Evolutionary conservation across 2,797 vertebrate species (phyloP), one percentile per base, ranked within the genome.

Genomic region (Eulemur rubriventer): DNA sequence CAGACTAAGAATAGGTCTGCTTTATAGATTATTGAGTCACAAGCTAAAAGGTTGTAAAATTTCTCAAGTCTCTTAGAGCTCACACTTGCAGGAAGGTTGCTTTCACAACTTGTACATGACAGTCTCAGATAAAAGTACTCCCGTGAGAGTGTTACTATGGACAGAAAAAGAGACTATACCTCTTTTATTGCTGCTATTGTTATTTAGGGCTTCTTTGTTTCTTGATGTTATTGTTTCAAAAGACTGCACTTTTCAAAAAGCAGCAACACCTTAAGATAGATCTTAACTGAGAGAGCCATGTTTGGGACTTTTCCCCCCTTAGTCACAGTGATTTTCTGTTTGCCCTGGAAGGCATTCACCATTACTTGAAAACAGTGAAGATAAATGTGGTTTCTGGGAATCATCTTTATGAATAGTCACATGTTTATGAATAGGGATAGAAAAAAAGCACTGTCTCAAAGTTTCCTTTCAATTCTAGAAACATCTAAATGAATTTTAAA

Each of bases 21-120:
- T 94, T 78, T 96, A 48, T 94, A 33, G 52, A 79, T 73, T 84
- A 52, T 22, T 83, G 61, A 93, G 78, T 78, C 90, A 92, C 81
- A 72, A 94, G 88, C 91, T 85, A 67, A 86, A 92, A 67, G 30
- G 61, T 83, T 91, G 82, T 96, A 86, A 94, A 94, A 94, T 63
- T 80, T 92, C 93, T 94, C 86, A 69, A 48, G 16, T 93, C 82
- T 89, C 65, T 91, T 46, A 67, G 35, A 91, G 70, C 83, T 97
- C 94, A 93, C 70, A 63, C n/a, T 95, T 69, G 13, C 61, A 61
- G 52, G 52, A 95, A 78, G 78, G 82, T 92, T 96, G 91, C 91
- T 93, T 96, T 97, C 75, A 89, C 94, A 93, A 65, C 50, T 82
- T 16, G 24, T 43, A 70, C 73, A 43, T 85, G 95, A 90, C 72